Evolutionary conservation across 2,113 vertebrate genomes (phyloP), one percentile per base, ranked within the genome.

Genomic region (Candoia aspera): DNA sequence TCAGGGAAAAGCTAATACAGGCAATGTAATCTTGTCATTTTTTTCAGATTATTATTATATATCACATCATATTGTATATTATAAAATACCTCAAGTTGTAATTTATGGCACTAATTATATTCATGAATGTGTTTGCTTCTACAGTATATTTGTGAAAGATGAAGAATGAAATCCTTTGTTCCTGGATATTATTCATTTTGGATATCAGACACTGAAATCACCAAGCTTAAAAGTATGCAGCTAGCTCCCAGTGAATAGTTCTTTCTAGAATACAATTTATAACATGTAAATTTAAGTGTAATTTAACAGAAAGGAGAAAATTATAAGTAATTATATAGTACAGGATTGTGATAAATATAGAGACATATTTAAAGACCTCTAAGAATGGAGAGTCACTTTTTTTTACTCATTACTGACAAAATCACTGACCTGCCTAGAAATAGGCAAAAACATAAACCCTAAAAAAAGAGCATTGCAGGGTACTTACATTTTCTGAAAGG

Each of bases 401-500:
- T 13, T 58, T 88, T 92, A 37, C 17, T 29, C 8, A 84, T 49
- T 23, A n/a, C 4, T 84, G 85, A 12, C 54, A 89, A 55, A 68
- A 86, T 13, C 5, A 37, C 58, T 64, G 4, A 21, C 54, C 62
- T 92, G 33, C 13, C 6, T 33, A 42, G 13, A 92, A 89, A 15
- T 37, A 53, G 88, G 57, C 42, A 64, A 53, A 53, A 42, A 57
- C 21, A 46, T 9, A 54, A 37, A 54, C 4, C 37, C 42, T 42
- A n/a, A 1, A 29, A 13, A 19, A 88, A 0, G 73, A 0, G 1
- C 68, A 49, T 24, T 0, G 2, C 21, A 13, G 0, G 0, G 17
- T 90, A 96, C 96, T 97, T 92, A 97, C 97, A 85, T 92, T 55
- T 1, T 85, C 73, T 89, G 90, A 13, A 86, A 62, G 21, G 73